These are phyloP conservation scores for Australoheros facetus DNA, from an alignment of 2,797 vertebrate genomes.

Conservation along the genomic window DNA sequence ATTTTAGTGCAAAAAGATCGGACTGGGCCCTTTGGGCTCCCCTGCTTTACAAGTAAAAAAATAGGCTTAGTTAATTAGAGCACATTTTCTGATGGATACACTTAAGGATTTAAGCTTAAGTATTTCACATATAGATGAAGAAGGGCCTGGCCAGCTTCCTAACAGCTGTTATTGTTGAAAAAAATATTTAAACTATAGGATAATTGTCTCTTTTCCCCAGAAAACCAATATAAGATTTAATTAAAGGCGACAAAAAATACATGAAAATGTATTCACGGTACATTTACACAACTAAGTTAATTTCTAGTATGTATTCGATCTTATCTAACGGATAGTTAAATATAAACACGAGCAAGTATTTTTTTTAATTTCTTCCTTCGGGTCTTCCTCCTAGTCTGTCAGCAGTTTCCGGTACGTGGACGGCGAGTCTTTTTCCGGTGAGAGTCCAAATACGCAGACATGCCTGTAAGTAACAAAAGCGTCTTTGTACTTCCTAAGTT, in stretches of 20 bases:
- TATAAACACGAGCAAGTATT: background rate
- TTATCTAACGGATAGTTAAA: background rate
- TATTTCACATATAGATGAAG: background rate
- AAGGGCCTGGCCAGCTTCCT: background rate
- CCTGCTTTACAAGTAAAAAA: background rate
- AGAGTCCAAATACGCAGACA: conserved; percentile 74
- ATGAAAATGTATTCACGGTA: background rate
- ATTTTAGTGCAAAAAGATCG: background rate
- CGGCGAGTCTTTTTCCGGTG: conserved; percentile 50
- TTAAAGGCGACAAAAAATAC: background rate
- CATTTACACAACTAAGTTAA: background rate
- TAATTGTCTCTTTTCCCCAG: background rate
- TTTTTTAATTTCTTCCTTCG: conserved; percentile 62
- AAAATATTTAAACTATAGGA: background rate
- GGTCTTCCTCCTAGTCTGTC: conserved; percentile 28
- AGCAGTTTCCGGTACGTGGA: conserved; percentile 71
- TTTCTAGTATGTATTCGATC: background rate
- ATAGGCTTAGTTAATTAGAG: background rate
- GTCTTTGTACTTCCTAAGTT: background rate
- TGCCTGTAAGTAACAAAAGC: conserved; percentile 88
- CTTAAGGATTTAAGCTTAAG: background rate
- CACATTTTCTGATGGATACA: background rate
- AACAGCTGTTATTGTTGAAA: background rate
- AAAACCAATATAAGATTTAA: background rate
- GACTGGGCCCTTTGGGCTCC: background rate